Percentiles rank a stretch among this genome's conserved stretches.
Evolutionary conservation across 2,797 vertebrate genomes (phyloP).

Genomic region (Malacoraja senta): DNA sequence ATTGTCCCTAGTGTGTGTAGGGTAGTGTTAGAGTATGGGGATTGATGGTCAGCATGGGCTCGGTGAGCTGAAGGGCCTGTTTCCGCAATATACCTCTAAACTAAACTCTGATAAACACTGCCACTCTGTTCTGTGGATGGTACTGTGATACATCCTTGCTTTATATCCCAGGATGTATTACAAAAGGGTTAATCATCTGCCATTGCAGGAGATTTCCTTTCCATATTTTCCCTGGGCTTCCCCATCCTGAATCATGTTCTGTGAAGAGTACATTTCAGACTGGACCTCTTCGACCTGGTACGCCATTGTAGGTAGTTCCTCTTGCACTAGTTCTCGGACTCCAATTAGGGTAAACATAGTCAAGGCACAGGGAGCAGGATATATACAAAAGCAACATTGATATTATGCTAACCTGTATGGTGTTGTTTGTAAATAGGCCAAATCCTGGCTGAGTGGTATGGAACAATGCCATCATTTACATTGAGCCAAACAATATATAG

Average conservation of each 20-base stretch:
- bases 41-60: too few relatives aligned
- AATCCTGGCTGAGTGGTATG: background rate
- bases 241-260: background rate
- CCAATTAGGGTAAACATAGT: too few relatives aligned
- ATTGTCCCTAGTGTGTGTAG: too few relatives aligned
- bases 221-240: background rate
- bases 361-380: too few relatives aligned
- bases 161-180: background rate
- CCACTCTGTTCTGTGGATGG: background rate
- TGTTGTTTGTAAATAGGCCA: background rate
- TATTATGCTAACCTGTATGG: background rate
- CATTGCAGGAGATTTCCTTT: background rate
- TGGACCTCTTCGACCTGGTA: background rate
- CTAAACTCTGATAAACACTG: background rate
- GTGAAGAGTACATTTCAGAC: background rate
- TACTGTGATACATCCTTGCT: background rate
- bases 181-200: background rate
- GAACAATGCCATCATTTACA: constrained; percentile 14
- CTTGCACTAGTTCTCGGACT: too few relatives aligned
- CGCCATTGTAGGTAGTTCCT: too few relatives aligned
- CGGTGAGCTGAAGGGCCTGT: too few relatives aligned
- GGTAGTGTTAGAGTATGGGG: too few relatives aligned
- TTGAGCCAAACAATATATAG: background rate
- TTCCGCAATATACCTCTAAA: too few relatives aligned
- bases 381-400: background rate